Conservation (phyloP, 2,113 vertebrate genomes). For the Turdus rufiventris region DNA sequence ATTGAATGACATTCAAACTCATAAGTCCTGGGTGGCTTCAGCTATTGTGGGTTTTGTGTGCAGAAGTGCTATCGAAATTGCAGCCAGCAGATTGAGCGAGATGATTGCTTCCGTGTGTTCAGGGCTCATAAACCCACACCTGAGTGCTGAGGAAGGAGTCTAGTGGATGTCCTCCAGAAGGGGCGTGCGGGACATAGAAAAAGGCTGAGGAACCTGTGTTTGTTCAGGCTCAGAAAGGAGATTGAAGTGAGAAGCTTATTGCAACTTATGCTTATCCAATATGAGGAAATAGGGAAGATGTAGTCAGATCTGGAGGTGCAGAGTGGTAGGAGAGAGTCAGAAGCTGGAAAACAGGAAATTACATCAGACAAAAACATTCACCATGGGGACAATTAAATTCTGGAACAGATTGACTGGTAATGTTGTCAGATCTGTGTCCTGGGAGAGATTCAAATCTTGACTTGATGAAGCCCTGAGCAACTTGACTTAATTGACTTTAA, state of each 20-base stretch:
- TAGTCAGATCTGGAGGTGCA: neutral
- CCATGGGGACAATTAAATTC: neutral
- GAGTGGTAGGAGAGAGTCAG: neutral
- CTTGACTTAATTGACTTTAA: neutral
- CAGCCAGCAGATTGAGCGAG: accelerated
- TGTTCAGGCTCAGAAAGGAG: neutral
- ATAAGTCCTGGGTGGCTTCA: neutral
- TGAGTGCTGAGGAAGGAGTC: neutral
- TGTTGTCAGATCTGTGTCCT: neutral
- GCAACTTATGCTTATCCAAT: neutral
- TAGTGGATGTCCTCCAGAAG: neutral
- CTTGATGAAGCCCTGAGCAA: neutral
- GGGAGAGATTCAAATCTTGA: neutral
- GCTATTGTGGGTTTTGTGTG: neutral
- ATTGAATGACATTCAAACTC: neutral
- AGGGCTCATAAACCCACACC: neutral
- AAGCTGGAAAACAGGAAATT: neutral
- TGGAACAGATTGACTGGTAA: neutral
- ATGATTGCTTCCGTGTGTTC: neutral
- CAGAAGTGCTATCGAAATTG: neutral
- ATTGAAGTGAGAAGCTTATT: neutral
- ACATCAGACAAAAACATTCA: neutral
- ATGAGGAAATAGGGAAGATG: neutral
- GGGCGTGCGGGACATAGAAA: accelerated
- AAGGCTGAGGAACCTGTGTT: neutral